Base-by-base conservation (phyloP, 2,888 invertebrate genomes). In the Amitus sp. region DNA sequence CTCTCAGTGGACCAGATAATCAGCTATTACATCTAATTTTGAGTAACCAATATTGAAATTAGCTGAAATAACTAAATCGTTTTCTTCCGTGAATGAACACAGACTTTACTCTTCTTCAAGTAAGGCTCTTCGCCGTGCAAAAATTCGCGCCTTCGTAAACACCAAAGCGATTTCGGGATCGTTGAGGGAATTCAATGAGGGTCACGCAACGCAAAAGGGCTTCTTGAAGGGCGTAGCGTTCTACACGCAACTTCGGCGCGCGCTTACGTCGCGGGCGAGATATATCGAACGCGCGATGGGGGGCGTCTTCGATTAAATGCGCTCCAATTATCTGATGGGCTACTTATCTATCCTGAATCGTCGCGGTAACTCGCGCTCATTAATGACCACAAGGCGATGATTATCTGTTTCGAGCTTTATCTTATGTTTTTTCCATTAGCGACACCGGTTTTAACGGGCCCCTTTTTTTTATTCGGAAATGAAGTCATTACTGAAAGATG, bases 161-260 rank as follows among this genome's bases (percentile, higher is more conserved):
- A 9, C 33, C 12, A 33, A 3, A 33, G 12, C 33, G 33, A 33
- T 12, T 33, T n/a, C 37, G 15, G 15, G 15, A 37, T 37, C 37
- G 13, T 37, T 37, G 4, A 20, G 2, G 7, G 23, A 43, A 43
- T 43, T 43, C 43, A 43, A 43, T 43, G 23, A 43, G 23, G 20
- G 43, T 43, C 43, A 43, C 43, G 27, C 43, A 13, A 43, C 43
- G n/a, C n/a, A n/a, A n/a, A n/a, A n/a, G n/a, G n/a, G n/a, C n/a
- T n/a, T n/a, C n/a, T n/a, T n/a, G n/a, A n/a, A n/a, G n/a, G n/a
- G n/a, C n/a, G n/a, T n/a, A n/a, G n/a, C n/a, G n/a, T n/a, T n/a
- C n/a, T n/a, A n/a, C n/a, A n/a, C n/a, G n/a, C n/a, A n/a, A n/a
- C n/a, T n/a, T n/a, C n/a, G n/a, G n/a, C n/a, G n/a, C n/a, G n/a